Evolutionary conservation across 2,113 vertebrate species (phyloP).

Genomic region (Anarhynchus alexandrinus): DNA sequence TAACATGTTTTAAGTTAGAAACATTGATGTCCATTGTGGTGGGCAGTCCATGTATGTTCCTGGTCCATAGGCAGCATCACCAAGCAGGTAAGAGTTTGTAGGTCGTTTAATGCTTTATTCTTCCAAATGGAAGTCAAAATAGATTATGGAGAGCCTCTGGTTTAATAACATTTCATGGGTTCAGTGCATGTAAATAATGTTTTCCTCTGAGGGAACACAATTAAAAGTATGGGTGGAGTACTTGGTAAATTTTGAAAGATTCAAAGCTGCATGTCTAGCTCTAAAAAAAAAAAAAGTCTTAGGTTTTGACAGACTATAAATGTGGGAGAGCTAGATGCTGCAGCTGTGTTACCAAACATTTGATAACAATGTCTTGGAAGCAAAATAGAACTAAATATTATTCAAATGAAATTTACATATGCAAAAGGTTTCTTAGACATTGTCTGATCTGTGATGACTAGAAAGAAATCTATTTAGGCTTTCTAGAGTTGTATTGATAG

Average conservation of each 20-base stretch:
- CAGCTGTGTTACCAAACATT: not conserved
- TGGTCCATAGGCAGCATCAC: not conserved
- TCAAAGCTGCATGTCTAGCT: not conserved
- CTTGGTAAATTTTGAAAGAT: not conserved
- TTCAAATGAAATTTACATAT: not conserved
- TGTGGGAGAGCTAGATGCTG: not conserved
- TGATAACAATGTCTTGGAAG: not conserved
- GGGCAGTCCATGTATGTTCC: not conserved
- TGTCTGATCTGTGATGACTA: not conserved
- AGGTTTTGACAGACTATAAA: not conserved
- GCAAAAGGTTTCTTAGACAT: not conserved
- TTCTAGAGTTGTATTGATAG: not conserved
- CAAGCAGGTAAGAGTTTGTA: too few species aligned
- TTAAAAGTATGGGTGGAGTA: not conserved
- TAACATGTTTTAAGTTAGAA: not conserved
- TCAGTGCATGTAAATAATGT: not conserved
- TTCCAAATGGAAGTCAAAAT: not conserved
- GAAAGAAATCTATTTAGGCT: not conserved
- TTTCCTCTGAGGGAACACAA: not conserved
- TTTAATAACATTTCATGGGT: not conserved
- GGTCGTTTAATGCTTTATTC: not conserved
- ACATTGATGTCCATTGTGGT: rapidly evolving
- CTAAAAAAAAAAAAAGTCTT: not conserved
- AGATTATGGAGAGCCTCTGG: not conserved
- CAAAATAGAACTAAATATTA: not conserved